Evolutionary conservation across 2,888 invertebrate genomes (phyloP).

Genomic region (Pardosa pseudoannulata): DNA sequence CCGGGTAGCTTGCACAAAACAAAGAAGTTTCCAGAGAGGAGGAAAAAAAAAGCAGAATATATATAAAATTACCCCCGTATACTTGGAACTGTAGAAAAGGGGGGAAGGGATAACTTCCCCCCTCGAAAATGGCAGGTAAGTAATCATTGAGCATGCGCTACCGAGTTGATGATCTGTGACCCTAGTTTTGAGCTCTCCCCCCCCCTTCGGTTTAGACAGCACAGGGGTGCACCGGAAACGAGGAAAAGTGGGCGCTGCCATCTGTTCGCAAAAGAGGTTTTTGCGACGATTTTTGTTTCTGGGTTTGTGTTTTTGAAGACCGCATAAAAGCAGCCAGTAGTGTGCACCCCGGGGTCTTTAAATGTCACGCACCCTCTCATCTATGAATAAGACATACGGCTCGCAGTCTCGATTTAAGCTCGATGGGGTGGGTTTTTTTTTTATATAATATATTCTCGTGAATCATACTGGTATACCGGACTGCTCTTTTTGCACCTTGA

Average conservation of each 20-base stretch:
- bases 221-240: conserved; percentile 48
- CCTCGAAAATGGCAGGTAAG: conserved; percentile 31
- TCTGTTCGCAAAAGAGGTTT: conserved; percentile 33
- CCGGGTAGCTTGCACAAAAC: conserved; percentile 36
- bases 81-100: not conserved
- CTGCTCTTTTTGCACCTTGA: no score
- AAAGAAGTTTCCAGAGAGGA: not conserved
- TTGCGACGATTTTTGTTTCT: not conserved
- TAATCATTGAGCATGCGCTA: conserved; percentile 65
- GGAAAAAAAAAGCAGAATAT: conserved; percentile 8
- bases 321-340: not conserved
- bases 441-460: no score
- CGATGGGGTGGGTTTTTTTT: no score
- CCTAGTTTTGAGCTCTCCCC: conserved; percentile 5
- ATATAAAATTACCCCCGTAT: conserved; percentile 8
- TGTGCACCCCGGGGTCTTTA: not conserved
- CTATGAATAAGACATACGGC: no score
- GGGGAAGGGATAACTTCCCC: not conserved
- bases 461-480: no score
- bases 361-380: no score
- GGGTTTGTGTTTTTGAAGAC: not conserved
- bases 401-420: no score
- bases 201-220: conserved; percentile 11
- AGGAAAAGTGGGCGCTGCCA: conserved; percentile 35
- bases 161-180: conserved; percentile 71